A percentile compares a stretch with the other conserved stretches of the same genome.
Evolutionary conservation across 1,140 invertebrate species (phyloP).

Genomic region (Drosophila insularis): DNA sequence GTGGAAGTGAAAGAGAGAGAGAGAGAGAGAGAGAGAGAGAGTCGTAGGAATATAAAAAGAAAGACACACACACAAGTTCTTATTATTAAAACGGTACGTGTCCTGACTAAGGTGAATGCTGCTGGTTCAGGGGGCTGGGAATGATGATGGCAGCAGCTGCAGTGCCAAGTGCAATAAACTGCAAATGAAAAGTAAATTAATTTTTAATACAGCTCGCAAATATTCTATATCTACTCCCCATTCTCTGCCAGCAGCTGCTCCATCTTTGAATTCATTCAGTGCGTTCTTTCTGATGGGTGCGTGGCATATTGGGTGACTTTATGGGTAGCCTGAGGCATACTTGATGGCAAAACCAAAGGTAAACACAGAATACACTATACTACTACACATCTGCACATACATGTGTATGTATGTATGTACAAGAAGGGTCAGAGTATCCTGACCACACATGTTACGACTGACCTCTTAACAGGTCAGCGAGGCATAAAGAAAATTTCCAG

Average conservation of each 20-base stretch:
- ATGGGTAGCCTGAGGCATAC: constrained; percentile 66
- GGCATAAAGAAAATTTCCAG: background rate
- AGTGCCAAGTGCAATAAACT: constrained; percentile 78
- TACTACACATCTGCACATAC: background rate
- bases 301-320: constrained; percentile 62
- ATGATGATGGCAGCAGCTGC: constrained; percentile 14
- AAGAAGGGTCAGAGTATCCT: background rate
- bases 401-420: too few species aligned
- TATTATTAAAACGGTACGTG: constrained; percentile 51
- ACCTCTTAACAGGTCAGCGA: background rate
- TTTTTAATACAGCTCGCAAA: constrained; percentile 77
- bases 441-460: background rate
- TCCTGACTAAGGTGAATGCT: background rate
- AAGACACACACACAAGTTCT: constrained; percentile 34
- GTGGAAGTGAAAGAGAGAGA: background rate
- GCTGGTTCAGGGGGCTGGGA: constrained; percentile 3
- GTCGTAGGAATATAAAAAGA: background rate
- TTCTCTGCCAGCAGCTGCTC: constrained; percentile 12
- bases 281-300: constrained; percentile 27
- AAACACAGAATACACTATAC: constrained; percentile 12
- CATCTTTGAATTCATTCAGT: constrained; percentile 15
- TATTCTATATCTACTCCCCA: constrained; percentile 19
- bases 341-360: constrained; percentile 57
- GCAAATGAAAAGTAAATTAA: constrained; percentile 80
- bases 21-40: background rate